A percentile compares a stretch with the other conserved stretches of the same genome.
Evolutionary conservation across 2,797 vertebrate genomes (phyloP).

Genomic region (Huso huso): DNA sequence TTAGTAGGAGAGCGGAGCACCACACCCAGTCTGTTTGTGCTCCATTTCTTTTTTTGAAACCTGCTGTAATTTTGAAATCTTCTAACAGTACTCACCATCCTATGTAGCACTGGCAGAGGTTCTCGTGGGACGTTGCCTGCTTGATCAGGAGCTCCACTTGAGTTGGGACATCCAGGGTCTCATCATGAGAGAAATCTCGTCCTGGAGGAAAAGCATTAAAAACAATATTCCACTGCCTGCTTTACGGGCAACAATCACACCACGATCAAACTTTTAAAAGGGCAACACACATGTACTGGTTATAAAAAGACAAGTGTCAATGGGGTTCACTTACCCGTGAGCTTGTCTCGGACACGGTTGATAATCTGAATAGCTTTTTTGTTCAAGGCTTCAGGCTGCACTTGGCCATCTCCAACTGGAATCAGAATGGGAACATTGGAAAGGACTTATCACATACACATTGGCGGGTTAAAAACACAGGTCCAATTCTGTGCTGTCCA

Average conservation of each 20-base stretch:
- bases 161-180: constrained; percentile 89
- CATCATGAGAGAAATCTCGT: constrained; percentile 91
- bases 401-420: constrained; percentile 88
- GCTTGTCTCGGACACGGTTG: constrained; percentile 94
- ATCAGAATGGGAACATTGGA: not conserved
- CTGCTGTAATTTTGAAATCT: not conserved
- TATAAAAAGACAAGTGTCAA: not conserved
- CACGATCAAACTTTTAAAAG: not conserved
- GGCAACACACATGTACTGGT: not conserved
- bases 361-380: constrained; percentile 99
- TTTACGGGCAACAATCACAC: not conserved
- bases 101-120: constrained; percentile 98
- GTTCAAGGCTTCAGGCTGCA: constrained; percentile 95
- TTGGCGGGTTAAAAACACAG: no score
- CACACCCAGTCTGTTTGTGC: not conserved
- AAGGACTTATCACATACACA: no score
- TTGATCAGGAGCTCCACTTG: constrained; percentile 97
- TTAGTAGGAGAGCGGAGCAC: not conserved
- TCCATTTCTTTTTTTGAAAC: not conserved
- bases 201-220: constrained; percentile 48
- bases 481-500: no score
- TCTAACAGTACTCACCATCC: constrained; percentile 74
- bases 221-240: constrained; percentile 1
- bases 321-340: constrained; percentile 71
- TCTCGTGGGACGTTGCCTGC: constrained; percentile 94